Evolutionary conservation across 1,140 invertebrate species (phyloP).

Genomic region (Orchesella cincta): DNA sequence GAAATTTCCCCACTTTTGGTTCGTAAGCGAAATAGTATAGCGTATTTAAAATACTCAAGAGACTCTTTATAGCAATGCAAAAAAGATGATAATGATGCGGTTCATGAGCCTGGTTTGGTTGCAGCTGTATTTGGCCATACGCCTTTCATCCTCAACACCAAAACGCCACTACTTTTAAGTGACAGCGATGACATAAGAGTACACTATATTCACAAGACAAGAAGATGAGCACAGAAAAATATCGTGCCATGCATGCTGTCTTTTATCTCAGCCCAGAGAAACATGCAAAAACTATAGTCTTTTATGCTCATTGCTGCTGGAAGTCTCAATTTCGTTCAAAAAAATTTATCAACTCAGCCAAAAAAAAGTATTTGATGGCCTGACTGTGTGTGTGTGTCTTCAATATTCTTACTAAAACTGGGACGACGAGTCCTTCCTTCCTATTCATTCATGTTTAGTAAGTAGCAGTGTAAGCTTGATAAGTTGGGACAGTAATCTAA

Average conservation of each 20-base stretch:
- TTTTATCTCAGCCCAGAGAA: neutral
- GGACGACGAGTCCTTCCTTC: neutral
- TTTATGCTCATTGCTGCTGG: neutral
- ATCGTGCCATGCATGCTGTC: neutral
- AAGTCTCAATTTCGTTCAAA: neutral
- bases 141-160: neutral
- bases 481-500: slow-evolving; percentile 11
- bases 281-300: neutral
- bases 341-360: slow-evolving; percentile 9
- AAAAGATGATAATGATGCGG: neutral
- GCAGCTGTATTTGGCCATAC: neutral
- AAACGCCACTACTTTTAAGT: neutral
- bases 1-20: no score
- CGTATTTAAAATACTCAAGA: neutral
- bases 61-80: neutral
- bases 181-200: neutral
- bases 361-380: neutral
- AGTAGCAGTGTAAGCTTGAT: slow-evolving; percentile 3
- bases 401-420: neutral
- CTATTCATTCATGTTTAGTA: neutral
- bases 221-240: neutral
- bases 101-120: neutral
- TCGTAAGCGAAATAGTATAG: no score
- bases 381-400: neutral
- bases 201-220: neutral